Base-by-base conservation (phyloP, 2,797 vertebrate species). In the Loris lydekkerianus region DNA sequence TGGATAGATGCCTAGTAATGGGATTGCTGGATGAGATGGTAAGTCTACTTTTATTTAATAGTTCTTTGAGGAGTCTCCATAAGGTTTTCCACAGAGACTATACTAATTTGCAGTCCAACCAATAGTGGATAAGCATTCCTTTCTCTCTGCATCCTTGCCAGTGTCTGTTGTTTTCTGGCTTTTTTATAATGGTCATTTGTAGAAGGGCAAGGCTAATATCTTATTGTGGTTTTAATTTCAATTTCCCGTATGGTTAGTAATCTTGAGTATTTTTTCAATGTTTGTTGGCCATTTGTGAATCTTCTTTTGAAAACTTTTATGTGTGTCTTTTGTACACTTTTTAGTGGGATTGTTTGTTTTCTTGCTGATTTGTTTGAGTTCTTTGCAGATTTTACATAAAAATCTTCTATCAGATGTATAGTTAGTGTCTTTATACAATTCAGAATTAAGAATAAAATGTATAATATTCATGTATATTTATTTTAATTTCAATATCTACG, bases 361-460 rank as follows among this genome's bases (percentile, higher is more conserved):
- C 65, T 67, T 67, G 65, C 65, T n/a, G 29, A 65, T 65, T 65
- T 65, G 7, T 20, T 67, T 67, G 17, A 34, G 31, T n/a, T 67
- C 65, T n/a, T 34, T 34, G 17, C n/a, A 67, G 65, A 60, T 3
- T 70, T 91, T 60, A 7, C 15, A 90, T n/a, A 67, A 18, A 18
- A 20, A n/a, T 17, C 31, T 7, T 31, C 34, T 67, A 67, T 67
- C 65, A n/a, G 65, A 67, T 67, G 7, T 67, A 34, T 4, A 17
- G 17, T 70, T 80, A 85, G 7, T 95, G 23, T 89, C 75, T 21
- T 86, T 83, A 92, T 21, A 29, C 20, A 69, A 65, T 58, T 89
- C 4, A 43, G 76, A 92, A 69, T 90, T 81, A 83, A 27, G 77
- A 81, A 61, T 1, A 81, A 91, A 77, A 95, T 58, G 29, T 40